These are phyloP conservation scores for Leptopilina boulardi DNA, from an alignment of 1,140 invertebrate genomes.

Conservation along the genomic window DNA sequence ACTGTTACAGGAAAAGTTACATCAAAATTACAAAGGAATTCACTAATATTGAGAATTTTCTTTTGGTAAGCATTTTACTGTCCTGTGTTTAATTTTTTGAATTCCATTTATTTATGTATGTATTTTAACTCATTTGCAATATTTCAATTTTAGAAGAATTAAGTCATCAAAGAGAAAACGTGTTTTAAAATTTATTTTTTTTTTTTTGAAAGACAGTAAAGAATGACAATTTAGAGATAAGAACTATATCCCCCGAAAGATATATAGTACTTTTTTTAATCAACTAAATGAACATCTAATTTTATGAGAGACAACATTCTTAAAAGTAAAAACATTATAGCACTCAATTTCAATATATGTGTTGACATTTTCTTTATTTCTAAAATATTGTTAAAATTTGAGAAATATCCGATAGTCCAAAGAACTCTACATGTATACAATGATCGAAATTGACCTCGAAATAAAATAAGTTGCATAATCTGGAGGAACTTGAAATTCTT, in stretches of 20 bases:
- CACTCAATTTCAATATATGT: background rate
- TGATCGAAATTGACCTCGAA: constrained; percentile 32
- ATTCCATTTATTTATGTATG: too few relatives aligned
- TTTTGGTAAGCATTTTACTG: too few relatives aligned
- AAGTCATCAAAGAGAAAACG: too few relatives aligned
- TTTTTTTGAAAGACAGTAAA: background rate
- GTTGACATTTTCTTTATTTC: background rate
- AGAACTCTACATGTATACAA: constrained; percentile 22
- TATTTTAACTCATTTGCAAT: too few relatives aligned
- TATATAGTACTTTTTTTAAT: background rate
- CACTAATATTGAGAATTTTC: too few relatives aligned
- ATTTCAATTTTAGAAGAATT: too few relatives aligned
- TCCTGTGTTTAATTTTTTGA: too few relatives aligned
- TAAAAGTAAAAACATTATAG: too few relatives aligned
- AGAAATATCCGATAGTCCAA: constrained; percentile 35
- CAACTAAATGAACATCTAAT: background rate
- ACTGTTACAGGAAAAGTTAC: too few relatives aligned
- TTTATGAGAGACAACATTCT: background rate
- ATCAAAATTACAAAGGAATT: too few relatives aligned
- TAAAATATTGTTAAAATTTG: too few relatives aligned
- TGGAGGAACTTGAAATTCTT: background rate
- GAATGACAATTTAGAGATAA: background rate
- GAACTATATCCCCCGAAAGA: background rate
- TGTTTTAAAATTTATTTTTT: background rate
- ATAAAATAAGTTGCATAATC: constrained; percentile 5